Percentiles rank a stretch among this genome's conserved stretches.
phyloP scores from a whole-genome alignment of 2,113 vertebrate species.

The Numida meleagris region DNA sequence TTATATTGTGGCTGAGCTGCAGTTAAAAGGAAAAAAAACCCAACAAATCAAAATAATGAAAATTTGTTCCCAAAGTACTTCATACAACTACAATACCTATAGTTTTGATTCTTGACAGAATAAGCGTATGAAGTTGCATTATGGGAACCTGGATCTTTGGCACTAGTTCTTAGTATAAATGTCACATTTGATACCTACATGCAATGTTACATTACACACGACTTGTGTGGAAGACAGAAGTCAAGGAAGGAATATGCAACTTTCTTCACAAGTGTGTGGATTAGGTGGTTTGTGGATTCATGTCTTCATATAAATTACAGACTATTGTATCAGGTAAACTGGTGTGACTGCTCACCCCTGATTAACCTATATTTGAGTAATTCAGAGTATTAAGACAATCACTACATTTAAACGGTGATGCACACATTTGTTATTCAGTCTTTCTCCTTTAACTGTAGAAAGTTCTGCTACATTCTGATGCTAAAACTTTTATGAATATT shows the following conservation, averaged over 20 bases:
- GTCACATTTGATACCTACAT: constrained; percentile 49
- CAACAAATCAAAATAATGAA: neutral
- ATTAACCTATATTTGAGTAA: neutral
- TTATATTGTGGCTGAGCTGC: neutral
- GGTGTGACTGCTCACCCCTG: neutral
- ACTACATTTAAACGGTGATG: neutral
- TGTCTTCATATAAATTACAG: neutral
- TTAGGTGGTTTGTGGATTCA: neutral
- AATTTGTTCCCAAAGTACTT: neutral
- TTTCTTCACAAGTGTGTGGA: neutral
- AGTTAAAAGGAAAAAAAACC: neutral
- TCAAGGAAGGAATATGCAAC: constrained; percentile 4
- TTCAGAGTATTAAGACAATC: neutral
- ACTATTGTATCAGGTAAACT: neutral
- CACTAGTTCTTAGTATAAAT: constrained; percentile 58
- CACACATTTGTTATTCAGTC: neutral
- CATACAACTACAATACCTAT: neutral
- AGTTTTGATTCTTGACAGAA: constrained; percentile 65
- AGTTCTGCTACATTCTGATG: neutral
- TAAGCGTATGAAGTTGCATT: constrained; percentile 26
- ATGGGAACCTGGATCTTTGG: constrained; percentile 64
- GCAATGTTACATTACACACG: constrained; percentile 37
- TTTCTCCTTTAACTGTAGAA: neutral
- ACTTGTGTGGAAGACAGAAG: constrained; percentile 14
- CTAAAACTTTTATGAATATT: neutral